Conservation (phyloP, 2,113 vertebrate species). For the Bos indicus region DNA sequence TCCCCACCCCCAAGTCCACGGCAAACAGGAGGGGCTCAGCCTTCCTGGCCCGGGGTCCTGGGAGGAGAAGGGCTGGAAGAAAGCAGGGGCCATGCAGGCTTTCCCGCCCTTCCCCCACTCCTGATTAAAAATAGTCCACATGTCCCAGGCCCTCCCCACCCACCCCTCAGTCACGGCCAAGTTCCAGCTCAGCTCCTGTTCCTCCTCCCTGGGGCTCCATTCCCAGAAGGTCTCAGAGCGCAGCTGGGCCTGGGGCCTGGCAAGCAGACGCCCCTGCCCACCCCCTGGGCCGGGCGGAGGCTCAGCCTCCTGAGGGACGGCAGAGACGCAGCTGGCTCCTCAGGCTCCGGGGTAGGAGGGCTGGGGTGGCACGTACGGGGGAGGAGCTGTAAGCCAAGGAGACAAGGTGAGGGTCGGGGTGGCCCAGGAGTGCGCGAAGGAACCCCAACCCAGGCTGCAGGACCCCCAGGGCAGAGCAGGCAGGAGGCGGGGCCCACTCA, state of each 20-base stretch:
- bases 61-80: background rate
- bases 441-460: background rate
- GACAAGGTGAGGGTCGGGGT: background rate
- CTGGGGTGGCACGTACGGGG: constrained; percentile 71
- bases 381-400: constrained; percentile 71
- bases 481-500: constrained; percentile 36
- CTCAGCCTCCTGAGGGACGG: background rate
- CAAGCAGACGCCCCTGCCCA: background rate
- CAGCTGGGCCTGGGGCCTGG: background rate
- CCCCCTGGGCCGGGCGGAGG: background rate
- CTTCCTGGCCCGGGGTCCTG: background rate
- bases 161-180: background rate
- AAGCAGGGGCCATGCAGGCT: background rate
- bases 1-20: background rate
- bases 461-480: background rate
- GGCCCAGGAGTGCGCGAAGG: background rate
- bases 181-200: background rate
- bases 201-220: background rate
- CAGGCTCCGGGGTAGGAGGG: constrained; percentile 66
- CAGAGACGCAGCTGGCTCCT: constrained; percentile 36
- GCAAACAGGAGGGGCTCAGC: background rate
- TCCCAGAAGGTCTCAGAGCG: background rate
- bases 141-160: background rate
- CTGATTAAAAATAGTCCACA: background rate
- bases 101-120: background rate